These are phyloP conservation scores for Takifugu ocellatus DNA, from an alignment of 2,797 vertebrate genomes.

Conservation along the genomic window DNA sequence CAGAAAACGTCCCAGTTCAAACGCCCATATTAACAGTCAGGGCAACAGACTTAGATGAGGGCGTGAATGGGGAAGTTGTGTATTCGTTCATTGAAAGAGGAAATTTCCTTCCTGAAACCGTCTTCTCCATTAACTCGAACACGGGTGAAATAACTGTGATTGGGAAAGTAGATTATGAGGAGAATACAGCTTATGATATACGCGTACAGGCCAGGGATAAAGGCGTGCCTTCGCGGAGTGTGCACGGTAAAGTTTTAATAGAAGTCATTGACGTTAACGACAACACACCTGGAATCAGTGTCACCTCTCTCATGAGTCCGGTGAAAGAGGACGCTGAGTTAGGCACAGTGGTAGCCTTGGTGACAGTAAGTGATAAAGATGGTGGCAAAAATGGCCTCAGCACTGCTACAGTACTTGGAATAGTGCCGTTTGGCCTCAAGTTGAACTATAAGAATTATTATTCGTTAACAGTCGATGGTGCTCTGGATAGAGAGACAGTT, in stretches of 20 bases:
- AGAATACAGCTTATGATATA: conserved; percentile 69
- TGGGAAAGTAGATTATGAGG: conserved; percentile 72
- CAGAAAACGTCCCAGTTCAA: conserved; percentile 64
- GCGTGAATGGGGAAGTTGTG: conserved; percentile 63
- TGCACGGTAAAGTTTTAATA: conserved; percentile 75
- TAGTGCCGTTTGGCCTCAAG: conserved; percentile 61
- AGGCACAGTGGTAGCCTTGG: conserved; percentile 66
- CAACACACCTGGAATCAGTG: conserved; percentile 60
- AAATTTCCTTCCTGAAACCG: conserved; percentile 31
- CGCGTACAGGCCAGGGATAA: conserved; percentile 75
- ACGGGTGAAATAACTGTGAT: conserved; percentile 71
- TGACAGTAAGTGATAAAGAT: conserved; percentile 69
- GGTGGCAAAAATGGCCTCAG: conserved; percentile 64
- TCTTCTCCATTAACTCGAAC: conserved; percentile 61
- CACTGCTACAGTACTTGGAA: conserved; percentile 31
- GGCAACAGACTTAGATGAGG: conserved; percentile 67
- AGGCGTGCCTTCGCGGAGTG: conserved; percentile 59
- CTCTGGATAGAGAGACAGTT: conserved; percentile 64
- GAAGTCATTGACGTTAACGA: conserved; percentile 68
- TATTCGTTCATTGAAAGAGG: conserved; percentile 71
- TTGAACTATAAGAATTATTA: conserved; percentile 68
- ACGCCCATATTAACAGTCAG: conserved; percentile 55
- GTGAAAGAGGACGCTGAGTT: conserved; percentile 62
- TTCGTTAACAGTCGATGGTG: conserved; percentile 57
- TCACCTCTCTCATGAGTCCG: conserved; percentile 60